Evolutionary conservation across 2,113 vertebrate species (phyloP).

Genomic region (Cairina moschata): DNA sequence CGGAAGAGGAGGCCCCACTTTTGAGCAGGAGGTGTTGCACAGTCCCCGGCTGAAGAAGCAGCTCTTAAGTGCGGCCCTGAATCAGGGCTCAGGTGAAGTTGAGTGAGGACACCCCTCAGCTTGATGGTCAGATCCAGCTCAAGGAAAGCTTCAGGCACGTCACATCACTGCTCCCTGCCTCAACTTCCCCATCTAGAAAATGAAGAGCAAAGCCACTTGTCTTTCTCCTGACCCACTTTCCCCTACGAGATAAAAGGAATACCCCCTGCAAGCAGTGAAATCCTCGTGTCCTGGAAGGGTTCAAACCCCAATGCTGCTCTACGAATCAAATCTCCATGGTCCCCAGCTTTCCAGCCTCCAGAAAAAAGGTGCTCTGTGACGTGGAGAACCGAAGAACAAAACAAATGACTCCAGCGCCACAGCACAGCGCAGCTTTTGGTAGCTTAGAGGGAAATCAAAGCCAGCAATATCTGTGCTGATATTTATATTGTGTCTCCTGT

Average conservation of each 20-base stretch:
- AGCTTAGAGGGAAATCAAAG: conserved; percentile 19
- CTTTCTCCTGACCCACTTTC: neutral
- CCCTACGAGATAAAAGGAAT: neutral
- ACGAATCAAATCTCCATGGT: neutral
- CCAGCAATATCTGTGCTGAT: conserved; percentile 19
- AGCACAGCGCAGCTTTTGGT: neutral
- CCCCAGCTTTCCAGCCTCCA: neutral
- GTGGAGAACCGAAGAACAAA: neutral
- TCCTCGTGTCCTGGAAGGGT: neutral
- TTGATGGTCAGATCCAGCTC: neutral
- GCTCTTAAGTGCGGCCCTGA: neutral
- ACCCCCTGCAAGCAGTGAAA: neutral
- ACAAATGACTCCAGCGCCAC: neutral
- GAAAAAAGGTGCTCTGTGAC: neutral
- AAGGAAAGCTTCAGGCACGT: neutral
- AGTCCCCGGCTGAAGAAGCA: neutral
- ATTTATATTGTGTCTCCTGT: conserved; percentile 2
- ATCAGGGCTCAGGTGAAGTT: neutral
- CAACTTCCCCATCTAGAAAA: neutral
- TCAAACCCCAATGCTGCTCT: neutral
- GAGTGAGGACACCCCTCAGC: neutral
- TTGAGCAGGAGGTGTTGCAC: neutral
- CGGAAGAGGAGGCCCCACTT: neutral
- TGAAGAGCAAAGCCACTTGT: neutral
- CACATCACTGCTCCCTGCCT: neutral